Percentiles rank a stretch among this genome's conserved stretches.
phyloP scores from a whole-genome alignment of 2,888 invertebrate genomes.

The Cabera pusaria region DNA sequence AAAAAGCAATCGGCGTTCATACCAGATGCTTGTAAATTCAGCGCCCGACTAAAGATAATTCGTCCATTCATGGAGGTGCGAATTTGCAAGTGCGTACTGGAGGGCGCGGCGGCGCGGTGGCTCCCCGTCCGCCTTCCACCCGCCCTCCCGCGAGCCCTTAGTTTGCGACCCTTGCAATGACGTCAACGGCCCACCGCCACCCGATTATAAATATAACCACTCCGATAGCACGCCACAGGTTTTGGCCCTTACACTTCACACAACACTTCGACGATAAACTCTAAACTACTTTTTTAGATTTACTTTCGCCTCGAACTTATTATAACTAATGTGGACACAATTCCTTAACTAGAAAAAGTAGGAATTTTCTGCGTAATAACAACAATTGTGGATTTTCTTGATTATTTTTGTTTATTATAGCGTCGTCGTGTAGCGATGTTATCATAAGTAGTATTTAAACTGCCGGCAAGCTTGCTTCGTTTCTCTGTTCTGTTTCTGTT shows the following conservation, averaged over 20 bases:
- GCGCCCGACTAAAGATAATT: constrained; percentile 64
- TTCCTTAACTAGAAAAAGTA: background rate
- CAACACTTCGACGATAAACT: constrained; percentile 37
- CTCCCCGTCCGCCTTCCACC: constrained; percentile 34
- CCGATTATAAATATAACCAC: constrained; percentile 78
- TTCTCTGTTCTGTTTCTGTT: no score
- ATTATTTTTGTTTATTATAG: constrained; percentile 9
- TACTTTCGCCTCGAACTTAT: constrained; percentile 6
- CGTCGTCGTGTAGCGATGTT: background rate
- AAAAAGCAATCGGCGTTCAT: constrained; percentile 50
- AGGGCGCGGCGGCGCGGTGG: constrained; percentile 64
- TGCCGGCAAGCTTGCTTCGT: no score
- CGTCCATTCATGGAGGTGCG: constrained; percentile 79
- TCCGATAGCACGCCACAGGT: constrained; percentile 77
- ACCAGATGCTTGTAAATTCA: constrained; percentile 62
- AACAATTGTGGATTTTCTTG: constrained; percentile 9
- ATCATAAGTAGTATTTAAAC: no score
- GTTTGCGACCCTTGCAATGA: constrained; percentile 59
- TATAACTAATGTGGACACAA: constrained; percentile 5
- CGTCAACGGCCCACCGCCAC: constrained; percentile 76
- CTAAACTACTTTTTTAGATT: constrained; percentile 20
- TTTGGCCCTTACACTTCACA: constrained; percentile 56
- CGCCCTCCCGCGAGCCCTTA: constrained; percentile 39
- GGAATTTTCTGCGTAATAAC: constrained; percentile 4
- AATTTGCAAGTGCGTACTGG: constrained; percentile 80